Evolutionary conservation across 2,888 invertebrate species (phyloP), one percentile per base, ranked within the genome.

Genomic region (Eupithecia inturbata): DNA sequence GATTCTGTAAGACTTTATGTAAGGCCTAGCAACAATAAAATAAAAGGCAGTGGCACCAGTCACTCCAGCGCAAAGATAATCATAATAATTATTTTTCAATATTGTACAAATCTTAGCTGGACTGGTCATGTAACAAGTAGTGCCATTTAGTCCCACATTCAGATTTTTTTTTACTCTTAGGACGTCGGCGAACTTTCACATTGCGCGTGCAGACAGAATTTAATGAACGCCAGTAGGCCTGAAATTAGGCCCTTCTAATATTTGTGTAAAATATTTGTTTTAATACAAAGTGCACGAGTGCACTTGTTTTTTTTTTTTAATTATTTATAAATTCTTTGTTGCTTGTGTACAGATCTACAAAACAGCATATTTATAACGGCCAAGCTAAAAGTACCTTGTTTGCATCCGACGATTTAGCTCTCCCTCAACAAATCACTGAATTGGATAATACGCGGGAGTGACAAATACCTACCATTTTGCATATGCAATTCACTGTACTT

Each of bases 371-470:
- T 33, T 33, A n/a, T 64, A 19, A 16, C 26, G 16, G 14, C 53
- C 63, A 70, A 33, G 60, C 57, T 66, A 36, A 64, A 60, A 60
- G 70, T 72, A 68, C 70, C n/a, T 67, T 12, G 63, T 33, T 49
- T 71, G 67, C 68, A 68, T 76, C 75, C 66, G 53, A 71, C 72
- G 60, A 71, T 70, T 80, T 77, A 60, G 73, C 73, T 73, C 78
- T 76, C 77, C 78, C 69, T 68, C 76, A 72, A 64, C n/a, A 33
- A 12, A 63, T 77, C 68, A 62, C 71, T 78, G 28, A 80, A 80
- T 80, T 79, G 73, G 45, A 79, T 79, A 79, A 78, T 78, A 69
- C 66, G 82, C 84, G 87, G 86, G 86, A 84, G 81, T 84, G 85
- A 84, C 82, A 82, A 78, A 68, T 70, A 49, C 49, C 22, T 53